Base-by-base conservation (phyloP, 2,797 vertebrate species). In the Xenentodon cancila region DNA sequence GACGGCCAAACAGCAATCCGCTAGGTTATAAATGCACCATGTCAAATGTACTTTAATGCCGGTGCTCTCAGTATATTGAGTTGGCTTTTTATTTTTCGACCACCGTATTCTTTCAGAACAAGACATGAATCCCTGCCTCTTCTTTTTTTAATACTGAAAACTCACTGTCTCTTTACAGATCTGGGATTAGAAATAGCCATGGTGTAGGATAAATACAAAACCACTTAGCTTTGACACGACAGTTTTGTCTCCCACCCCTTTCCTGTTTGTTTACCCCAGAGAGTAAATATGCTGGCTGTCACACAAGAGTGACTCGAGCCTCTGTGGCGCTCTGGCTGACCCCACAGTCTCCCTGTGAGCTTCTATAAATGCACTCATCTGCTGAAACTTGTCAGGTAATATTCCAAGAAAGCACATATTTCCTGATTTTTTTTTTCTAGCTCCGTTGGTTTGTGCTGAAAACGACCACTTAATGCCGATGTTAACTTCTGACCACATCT, bases 261-360 rank as follows among this genome's bases (percentile, higher is more conserved):
- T 75, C 81, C 71, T 84, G 73, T 85, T 86, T 81, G 80, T 87
- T 89, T 85, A 84, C 65, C 55, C 79, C 37, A 30, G 68, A 71
- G 71, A 81, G 75, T 70, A 80, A 81, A 81, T 44, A 70, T 47
- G 9, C 53, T 48, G 62, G 66, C 67, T 66, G 62, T 67, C 64
- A 68, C 74, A 59, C 52, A 34, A 27, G 60, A 67, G 44, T 78
- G 81, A 81, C 59, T 12, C 59, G 71, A 64, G 50, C 59, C 37
- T 64, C 59, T 37, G 56, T 46, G n/a, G 62, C 30, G 59, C 73
- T 74, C 66, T 64, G 52, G 53, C 66, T 82, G 55, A 84, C 77
- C 72, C 59, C 42, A 73, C 57, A 48, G 68, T 80, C 73, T 75
- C 77, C 68, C 5, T 58, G 73, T 47, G 30, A 65, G 59, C 52